Evolutionary conservation across 1,140 invertebrate species (phyloP), one percentile per base, ranked within the genome.

Genomic region (Tetraneura akinire): DNA sequence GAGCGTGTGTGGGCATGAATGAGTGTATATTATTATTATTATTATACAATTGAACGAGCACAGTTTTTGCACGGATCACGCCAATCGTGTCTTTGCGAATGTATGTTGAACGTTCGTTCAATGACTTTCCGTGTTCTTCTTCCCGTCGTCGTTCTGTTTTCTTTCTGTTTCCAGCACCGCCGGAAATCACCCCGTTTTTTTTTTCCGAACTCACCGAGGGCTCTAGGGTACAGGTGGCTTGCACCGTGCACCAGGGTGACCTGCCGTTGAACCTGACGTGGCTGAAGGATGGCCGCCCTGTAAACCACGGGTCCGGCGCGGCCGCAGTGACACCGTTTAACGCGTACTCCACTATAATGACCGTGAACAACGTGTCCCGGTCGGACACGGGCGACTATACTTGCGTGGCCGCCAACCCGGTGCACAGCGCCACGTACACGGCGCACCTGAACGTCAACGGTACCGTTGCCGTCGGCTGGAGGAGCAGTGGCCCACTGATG

Each of bases 341-440:
- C 82, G 71, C 60, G 29, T 82, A 82, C 74, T 83, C 81, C 26
- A 94, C 93, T 81, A 92, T 92, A 80, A 88, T 97, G 82, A 91
- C 94, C 80, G 95, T 97, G 83, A 92, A 94, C 83, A 91, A 92
- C 84, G 93, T 96, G 62, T 91, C 90, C 45, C 94, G 93, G 8
- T 64, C 55, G 16, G 81, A 85, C 83, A 86, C 84, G 21, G 89
- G 89, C 18, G 88, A 88, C 81, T 90, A 90, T 83, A 89, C 89
- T 0, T 90, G 89, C 82, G 85, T 86, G 18, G 89, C 87, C 13
- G 85, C 87, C 84, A 92, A 92, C 84, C 86, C 85, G 80, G 92
- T 91, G 32, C 91, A 91, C 42, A 87, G 85, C 66, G 87, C 87
- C n/a, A 88, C 88, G 82, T 88, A 89, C 82, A 88, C 88, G 6